Percentiles rank a stretch among this genome's conserved stretches.
These are phyloP conservation scores for Spea hammondii DNA, from an alignment of 2,797 vertebrate genomes.

Conservation along the genomic window DNA sequence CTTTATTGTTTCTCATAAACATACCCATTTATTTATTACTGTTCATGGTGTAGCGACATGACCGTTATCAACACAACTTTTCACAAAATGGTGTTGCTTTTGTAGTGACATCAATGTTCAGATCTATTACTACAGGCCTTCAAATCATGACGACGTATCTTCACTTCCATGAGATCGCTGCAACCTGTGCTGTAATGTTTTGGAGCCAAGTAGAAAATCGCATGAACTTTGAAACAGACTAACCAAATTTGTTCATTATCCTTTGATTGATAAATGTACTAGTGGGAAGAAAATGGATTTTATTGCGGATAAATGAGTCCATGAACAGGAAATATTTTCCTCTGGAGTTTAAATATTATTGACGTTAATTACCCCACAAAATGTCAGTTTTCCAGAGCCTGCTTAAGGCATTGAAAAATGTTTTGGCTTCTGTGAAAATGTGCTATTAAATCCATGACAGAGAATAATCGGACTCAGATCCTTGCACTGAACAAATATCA, in stretches of 20 bases:
- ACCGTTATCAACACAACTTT: no score
- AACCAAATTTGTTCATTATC: slow-evolving; percentile 2
- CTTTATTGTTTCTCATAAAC: no score
- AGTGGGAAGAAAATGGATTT: no score
- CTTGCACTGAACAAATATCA: not conserved
- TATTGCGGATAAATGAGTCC: not conserved
- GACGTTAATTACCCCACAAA: slow-evolving; percentile 5
- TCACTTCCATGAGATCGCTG: slow-evolving; percentile 1
- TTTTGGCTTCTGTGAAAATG: not conserved
- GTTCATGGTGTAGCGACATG: no score
- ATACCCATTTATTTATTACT: no score
- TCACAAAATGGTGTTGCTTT: no score
- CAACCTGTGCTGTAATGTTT: not conserved
- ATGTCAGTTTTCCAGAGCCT: not conserved
- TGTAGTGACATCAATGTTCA: no score
- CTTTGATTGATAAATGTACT: not conserved
- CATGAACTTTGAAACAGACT: not conserved
- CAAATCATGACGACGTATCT: slow-evolving; percentile 6
- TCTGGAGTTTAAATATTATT: not conserved
- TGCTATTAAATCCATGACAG: not conserved
- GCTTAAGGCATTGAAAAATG: not conserved
- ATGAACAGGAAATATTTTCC: not conserved
- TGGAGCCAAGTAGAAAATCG: not conserved
- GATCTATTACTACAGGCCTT: not conserved
- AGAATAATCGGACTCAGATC: not conserved